Base-by-base conservation (phyloP, 1,140 invertebrate genomes). In the Dinothrombium tinctorium region DNA sequence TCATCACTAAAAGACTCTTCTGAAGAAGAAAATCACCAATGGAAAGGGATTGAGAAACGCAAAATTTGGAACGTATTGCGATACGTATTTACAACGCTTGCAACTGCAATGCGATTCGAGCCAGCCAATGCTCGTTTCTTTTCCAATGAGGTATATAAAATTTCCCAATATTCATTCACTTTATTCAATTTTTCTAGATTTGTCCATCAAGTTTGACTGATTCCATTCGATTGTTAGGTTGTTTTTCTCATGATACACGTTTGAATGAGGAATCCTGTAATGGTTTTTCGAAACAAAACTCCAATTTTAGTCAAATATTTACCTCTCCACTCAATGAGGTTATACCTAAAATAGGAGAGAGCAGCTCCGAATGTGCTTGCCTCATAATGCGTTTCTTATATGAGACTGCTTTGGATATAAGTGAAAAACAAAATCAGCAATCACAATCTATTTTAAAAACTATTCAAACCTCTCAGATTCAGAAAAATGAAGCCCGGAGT, bases 111-210 rank as follows among this genome's bases (percentile, higher is more conserved):
- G 89, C 66, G 92, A 51, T 96, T 90, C 59, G 92, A 98, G 61
- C 92, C 92, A 2, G 87, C 87, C 2, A 99, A 98, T 64, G 90
- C 90, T 0, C 92, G 92, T 57, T 90, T 90, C 63, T 96, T 98
- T 67, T 74, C 89, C 53, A 74, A 82, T 42, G 89, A 96, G 69
- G 78, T 83, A 57, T 55, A 55, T 53, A 28, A 11, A 31, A 17
- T 22, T 28, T 17, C 24, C 7, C 14, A 32, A 12, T 21, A 46
- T 22, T 43, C 20, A 25, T 26, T 20, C 33, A 23, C 12, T 40
- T 28, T 21, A 32, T 43, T 44, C 37, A 31, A n/a, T 40, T 45
- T 49, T 53, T 55, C 32, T 47, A 76, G 73, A 79, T 90, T 41
- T 86, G 86, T 54, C 76, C 77, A 58, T 80, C 80, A 38, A 86